A percentile compares a stretch with the other conserved stretches of the same genome.
phyloP scores from a whole-genome alignment of 92 coral and sea anemone genomes.

The Epizoanthus stellaris region DNA sequence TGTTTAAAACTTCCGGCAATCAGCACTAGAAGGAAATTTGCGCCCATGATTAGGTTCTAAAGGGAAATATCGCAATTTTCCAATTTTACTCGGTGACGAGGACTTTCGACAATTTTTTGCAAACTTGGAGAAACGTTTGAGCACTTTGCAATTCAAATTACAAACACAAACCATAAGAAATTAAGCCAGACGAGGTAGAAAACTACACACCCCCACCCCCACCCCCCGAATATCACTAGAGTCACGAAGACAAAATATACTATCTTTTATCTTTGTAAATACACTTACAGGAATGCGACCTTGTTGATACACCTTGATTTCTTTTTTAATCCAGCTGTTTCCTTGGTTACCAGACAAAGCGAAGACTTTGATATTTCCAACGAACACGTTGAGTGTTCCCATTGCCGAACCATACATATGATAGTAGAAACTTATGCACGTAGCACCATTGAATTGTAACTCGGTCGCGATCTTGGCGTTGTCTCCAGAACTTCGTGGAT shows the following conservation, averaged over 20 bases:
- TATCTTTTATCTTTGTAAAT: not conserved
- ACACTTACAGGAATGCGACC: conserved; percentile 8
- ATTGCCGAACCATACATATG: conserved; percentile 37
- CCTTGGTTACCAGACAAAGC: conserved; percentile 46
- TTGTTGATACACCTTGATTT: not conserved
- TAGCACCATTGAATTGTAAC: not conserved
- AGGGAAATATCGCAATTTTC: too few relatives aligned
- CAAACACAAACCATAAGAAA: not conserved
- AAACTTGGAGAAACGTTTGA: too few relatives aligned
- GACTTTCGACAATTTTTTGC: too few relatives aligned
- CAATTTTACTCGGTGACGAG: too few relatives aligned
- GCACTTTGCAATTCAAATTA: too few relatives aligned
- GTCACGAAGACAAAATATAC: too few relatives aligned
- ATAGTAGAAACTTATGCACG: conserved; percentile 41
- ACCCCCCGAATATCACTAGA: not conserved
- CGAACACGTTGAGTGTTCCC: conserved; percentile 39
- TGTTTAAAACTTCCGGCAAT: too few relatives aligned
- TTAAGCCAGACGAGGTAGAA: too few relatives aligned
- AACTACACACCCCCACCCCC: too few relatives aligned
- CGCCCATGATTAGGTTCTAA: too few relatives aligned
- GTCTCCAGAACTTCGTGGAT: not conserved
- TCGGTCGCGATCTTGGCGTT: not conserved
- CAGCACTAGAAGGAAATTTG: too few relatives aligned
- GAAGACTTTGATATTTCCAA: conserved; percentile 20
- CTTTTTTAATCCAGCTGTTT: conserved; percentile 27